Evolutionary conservation across 2,888 invertebrate species (phyloP), one percentile per base, ranked within the genome.

Genomic region (Tanytarsus gracilentus): DNA sequence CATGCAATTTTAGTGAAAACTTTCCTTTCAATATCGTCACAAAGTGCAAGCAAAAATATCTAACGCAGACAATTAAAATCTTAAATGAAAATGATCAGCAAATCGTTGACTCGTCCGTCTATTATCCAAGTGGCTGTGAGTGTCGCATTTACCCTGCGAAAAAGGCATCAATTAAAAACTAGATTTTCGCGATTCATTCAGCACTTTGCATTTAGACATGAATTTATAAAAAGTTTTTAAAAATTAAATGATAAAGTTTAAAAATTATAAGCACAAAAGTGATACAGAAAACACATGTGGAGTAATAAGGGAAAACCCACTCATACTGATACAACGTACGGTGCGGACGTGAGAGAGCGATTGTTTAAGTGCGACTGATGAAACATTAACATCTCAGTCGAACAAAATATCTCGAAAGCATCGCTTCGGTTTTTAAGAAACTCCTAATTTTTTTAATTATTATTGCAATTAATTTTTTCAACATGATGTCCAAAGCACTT

Each of bases 291-390:
- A 44, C 44, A 44, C 16, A 18, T 44, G 44, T 44, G 9, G 44
- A 3, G 4, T 44, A 23, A 44, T 29, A n/a, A n/a, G 55, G 55
- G 40, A 56, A 56, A 56, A 39, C 55, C 55, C n/a, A n/a, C n/a
- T n/a, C n/a, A n/a, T n/a, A n/a, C n/a, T n/a, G n/a, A n/a, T n/a
- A n/a, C n/a, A n/a, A n/a, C n/a, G n/a, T n/a, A n/a, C n/a, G n/a
- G n/a, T n/a, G n/a, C n/a, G n/a, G n/a, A n/a, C n/a, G n/a, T n/a
- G n/a, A n/a, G n/a, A n/a, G n/a, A n/a, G n/a, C n/a, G n/a, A n/a
- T n/a, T n/a, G 21, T 44, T 44, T 44, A 44, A 18, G 18, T 23
- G 11, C 21, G 18, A 44, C 21, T 23, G 11, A 44, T 3, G 3
- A 33, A 33, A 2, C 6, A 33, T 11, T n/a, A 5, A 9, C 23